Evolutionary conservation across 2,797 vertebrate species (phyloP).

Genomic region (Sciurus vulgaris): DNA sequence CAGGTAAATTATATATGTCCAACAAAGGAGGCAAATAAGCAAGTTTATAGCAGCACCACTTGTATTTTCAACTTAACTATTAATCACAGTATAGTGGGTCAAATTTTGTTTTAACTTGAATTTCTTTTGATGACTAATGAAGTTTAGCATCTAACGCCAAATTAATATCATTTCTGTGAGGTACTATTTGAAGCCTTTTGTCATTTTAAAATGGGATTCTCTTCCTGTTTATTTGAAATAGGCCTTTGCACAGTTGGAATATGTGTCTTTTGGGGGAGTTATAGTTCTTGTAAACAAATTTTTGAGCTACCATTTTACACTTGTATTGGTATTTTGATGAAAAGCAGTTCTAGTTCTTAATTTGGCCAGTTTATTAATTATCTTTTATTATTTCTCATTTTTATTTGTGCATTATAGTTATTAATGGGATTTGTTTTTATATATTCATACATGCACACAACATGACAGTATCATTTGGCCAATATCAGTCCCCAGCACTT

Average conservation of each 20-base stretch:
- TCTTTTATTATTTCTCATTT: not conserved
- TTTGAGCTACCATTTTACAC: not conserved
- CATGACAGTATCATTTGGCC: no score
- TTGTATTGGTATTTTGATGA: not conserved
- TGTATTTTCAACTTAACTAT: not conserved
- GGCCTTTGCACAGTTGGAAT: not conserved
- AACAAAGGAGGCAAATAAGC: not conserved
- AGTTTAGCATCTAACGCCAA: not conserved
- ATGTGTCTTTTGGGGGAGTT: not conserved
- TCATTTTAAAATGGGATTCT: not conserved
- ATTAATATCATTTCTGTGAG: not conserved
- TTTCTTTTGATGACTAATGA: not conserved
- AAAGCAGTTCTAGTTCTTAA: not conserved
- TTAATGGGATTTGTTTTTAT: no score
- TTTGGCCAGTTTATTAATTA: not conserved
- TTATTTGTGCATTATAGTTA: no score
- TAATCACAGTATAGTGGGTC: not conserved
- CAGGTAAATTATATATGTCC: not conserved
- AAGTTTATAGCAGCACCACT: not conserved
- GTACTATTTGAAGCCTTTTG: not conserved
- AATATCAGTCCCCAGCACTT: no score
- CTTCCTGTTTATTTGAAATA: not conserved
- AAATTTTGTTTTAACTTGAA: not conserved
- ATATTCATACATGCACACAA: no score
- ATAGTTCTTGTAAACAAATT: not conserved